Base-by-base conservation (phyloP, 2,113 vertebrate species). In the Cardinalis cardinalis region DNA sequence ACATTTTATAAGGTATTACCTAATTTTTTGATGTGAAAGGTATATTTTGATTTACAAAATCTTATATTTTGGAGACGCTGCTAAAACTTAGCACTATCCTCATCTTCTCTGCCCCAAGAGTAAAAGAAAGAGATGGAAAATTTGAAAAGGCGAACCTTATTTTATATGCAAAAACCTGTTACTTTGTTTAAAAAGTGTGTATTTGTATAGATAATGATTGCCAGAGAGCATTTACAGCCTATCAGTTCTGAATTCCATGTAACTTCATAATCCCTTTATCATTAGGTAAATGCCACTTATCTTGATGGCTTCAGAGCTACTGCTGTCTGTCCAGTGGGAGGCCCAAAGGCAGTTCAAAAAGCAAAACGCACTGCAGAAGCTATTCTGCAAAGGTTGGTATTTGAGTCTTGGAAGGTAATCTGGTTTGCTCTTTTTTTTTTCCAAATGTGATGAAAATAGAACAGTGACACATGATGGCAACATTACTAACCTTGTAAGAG, bases 261-360 rank as follows among this genome's bases (percentile, higher is more conserved):
- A 68, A 87, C 46, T 89, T 68, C n/a, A 9, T 80, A 76, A 93
- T 89, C 8, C 13, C 41, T 90, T 63, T 87, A 25, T 95, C 8
- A 0, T 34, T 92, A 99, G 98, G 98, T 99, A 66, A 99, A 98
- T 89, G 97, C 97, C 38, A 99, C 98, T 65, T 99, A 98, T 81
- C 92, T 97, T 90, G 98, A 98, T 70, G 98, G 98, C 7, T 99
- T 98, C 96, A 97, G 98, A 96, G 98, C 98, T 34, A 98, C 97
- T 25, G 98, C 98, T 9, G 98, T 99, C 41, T 99, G 98, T 95
- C 97, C 98, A 8, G 96, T 98, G 16, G 97, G 96, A 56, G 98
- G 98, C 3, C 98, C 97, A 18, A 97, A 97, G 84, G 97, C 98
- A 1, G 84, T 86, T 3, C 95, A 99, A 21, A 99, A 99, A 93